Evolutionary conservation across 92 coral and sea anemone species (phyloP), one percentile per base, ranked within the genome.

Genomic region (Parazoanthus swiftii): DNA sequence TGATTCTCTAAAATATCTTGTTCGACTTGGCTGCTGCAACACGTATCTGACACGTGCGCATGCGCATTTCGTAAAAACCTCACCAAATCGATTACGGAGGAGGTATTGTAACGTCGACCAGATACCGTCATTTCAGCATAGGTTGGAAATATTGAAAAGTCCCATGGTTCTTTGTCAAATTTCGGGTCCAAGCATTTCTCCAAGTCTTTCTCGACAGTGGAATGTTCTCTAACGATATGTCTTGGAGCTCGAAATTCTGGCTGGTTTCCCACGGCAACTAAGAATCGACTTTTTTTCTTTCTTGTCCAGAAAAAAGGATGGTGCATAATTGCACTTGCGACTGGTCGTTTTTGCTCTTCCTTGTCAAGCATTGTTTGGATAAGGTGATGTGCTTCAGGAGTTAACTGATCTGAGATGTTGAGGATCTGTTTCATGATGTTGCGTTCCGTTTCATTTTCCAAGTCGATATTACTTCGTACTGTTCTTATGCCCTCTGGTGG

Each of bases 231-330:
- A 2, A 44, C 66, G 37, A 82, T 29, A 71, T 54, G 48, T 26
- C 89, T 68, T 85, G 78, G 81, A 35, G 36, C 23, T 36, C 42
- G 33, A 81, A 89, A 89, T 48, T 89, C 94, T 56, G 85, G 77
- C 77, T 90, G 94, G 72, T 92, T 90, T 0, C 87, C 94, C 66
- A 92, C 91, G 48, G 92, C 94, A 13, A 6, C 67, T 26, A 92
- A 85, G 63, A 92, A 74, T 0, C 66, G 89, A 29, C 72, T 76
- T 80, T 90, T 92, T 67, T 90, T 90, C 81, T 63, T 74, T 42
- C 80, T 42, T 25, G 92, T 54, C 92, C 94, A 92, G 73, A 90
- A 92, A 8, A 92, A 29, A 6, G 94, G 92, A 59, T 92, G 92
- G 59, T 70, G 72, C 39, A 88, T 7, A 29, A 88, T 16, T 63